A percentile compares a stretch with the other conserved stretches of the same genome.
Conservation (phyloP, 1,140 invertebrate genomes). For the Bombus haemorrhoidalis region DNA sequence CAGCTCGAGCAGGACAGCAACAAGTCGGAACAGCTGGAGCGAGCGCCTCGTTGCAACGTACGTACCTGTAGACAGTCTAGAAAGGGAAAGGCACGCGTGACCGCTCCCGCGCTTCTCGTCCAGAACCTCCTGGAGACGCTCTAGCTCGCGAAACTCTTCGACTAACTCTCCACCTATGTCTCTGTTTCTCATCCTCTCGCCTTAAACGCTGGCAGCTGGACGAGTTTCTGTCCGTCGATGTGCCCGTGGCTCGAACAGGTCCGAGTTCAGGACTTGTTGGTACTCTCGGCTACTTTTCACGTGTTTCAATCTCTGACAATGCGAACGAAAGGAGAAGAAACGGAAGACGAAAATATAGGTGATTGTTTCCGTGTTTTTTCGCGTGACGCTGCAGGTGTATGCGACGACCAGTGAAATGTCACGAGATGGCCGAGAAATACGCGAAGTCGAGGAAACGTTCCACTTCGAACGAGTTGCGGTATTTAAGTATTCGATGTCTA, state of each 20-base stretch:
- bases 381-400: no score
- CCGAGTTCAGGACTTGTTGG: neutral
- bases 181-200: conserved; percentile 3
- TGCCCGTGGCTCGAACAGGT: neutral
- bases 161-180: conserved; percentile 11
- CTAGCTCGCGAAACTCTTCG: conserved; percentile 62
- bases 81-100: conserved; percentile 78
- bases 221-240: neutral
- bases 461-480: no score
- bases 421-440: neutral
- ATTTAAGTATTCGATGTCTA: no score
- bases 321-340: neutral
- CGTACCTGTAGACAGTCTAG: conserved; percentile 74
- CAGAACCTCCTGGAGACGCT: conserved; percentile 80
- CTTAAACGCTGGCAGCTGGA: neutral
- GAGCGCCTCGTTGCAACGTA: conserved; percentile 75
- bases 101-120: conserved; percentile 76
- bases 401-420: neutral
- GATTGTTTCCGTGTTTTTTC: no score
- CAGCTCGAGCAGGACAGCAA: conserved; percentile 81
- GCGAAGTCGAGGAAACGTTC: neutral
- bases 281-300: neutral
- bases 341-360: no score
- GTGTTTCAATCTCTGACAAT: neutral
- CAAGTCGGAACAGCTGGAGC: conserved; percentile 79